These are phyloP conservation scores for Xiphophorus birchmanni DNA, from an alignment of 2,797 vertebrate species.

Conservation along the genomic window DNA sequence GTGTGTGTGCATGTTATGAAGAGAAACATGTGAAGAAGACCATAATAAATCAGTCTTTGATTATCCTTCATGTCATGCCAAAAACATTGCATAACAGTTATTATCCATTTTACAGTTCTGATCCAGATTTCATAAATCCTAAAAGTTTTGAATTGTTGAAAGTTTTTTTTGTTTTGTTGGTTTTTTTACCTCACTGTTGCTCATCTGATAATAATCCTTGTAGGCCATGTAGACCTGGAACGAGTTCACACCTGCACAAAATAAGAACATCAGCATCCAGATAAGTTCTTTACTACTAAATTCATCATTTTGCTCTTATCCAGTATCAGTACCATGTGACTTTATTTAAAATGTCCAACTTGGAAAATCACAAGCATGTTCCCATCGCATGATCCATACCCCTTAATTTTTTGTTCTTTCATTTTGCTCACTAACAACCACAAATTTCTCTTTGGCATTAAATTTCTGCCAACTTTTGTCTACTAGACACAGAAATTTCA, in stretches of 20 bases:
- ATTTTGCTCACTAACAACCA: not conserved
- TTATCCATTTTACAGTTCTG: not conserved
- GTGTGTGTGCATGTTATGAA: not conserved
- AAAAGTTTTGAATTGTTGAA: not conserved
- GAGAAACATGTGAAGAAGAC: not conserved
- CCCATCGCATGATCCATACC: not conserved
- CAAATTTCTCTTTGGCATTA: not conserved
- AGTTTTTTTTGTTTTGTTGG: not conserved
- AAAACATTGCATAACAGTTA: not conserved
- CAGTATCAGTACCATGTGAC: not conserved
- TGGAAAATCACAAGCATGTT: not conserved
- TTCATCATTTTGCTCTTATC: not conserved
- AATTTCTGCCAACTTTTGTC: not conserved
- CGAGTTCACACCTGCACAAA: constrained; percentile 89
- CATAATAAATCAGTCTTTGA: not conserved
- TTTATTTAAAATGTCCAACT: not conserved
- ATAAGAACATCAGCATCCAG: not conserved
- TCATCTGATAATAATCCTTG: constrained; percentile 98
- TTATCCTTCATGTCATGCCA: not conserved
- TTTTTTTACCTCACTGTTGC: constrained; percentile 91
- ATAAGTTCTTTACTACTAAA: not conserved
- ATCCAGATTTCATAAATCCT: not conserved
- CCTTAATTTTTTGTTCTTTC: not conserved
- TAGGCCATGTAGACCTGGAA: constrained; percentile 99
- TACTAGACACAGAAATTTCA: not conserved